A percentile compares a stretch with the other conserved stretches of the same genome.
These are phyloP conservation scores for Chitala chitala DNA, from an alignment of 2,113 vertebrate genomes.

Conservation along the genomic window DNA sequence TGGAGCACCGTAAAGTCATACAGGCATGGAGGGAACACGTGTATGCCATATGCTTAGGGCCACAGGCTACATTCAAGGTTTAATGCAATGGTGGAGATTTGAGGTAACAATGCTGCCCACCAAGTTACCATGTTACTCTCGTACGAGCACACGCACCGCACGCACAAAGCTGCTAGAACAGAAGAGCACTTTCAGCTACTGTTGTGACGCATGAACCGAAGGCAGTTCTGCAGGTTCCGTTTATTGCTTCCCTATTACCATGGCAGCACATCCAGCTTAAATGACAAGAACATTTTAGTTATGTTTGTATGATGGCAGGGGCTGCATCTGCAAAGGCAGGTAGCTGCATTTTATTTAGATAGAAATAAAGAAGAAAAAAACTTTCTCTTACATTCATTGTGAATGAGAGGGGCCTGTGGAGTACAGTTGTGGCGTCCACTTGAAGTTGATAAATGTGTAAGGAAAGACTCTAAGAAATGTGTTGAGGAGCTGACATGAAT, in stretches of 20 bases:
- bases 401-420: background rate
- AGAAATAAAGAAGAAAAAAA: background rate
- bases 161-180: too few species aligned
- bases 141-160: too few species aligned
- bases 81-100: too few species aligned
- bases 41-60: too few species aligned
- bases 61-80: too few species aligned
- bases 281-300: background rate
- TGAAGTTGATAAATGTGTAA: slow-evolving; percentile 8
- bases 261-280: background rate
- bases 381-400: too few species aligned
- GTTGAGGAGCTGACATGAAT: background rate
- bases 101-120: too few species aligned
- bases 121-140: too few species aligned
- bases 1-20: too few species aligned
- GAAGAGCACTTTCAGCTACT: background rate
- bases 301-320: background rate
- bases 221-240: too few species aligned
- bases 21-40: background rate
- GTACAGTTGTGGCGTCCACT: background rate
- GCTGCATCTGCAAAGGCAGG: background rate
- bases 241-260: too few species aligned
- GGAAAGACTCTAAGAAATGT: background rate
- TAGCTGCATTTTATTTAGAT: background rate
- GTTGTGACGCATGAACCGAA: background rate